Evolutionary conservation across 2,113 vertebrate genomes (phyloP), one percentile per base, ranked within the genome.

Genomic region (Tupaia tana): DNA sequence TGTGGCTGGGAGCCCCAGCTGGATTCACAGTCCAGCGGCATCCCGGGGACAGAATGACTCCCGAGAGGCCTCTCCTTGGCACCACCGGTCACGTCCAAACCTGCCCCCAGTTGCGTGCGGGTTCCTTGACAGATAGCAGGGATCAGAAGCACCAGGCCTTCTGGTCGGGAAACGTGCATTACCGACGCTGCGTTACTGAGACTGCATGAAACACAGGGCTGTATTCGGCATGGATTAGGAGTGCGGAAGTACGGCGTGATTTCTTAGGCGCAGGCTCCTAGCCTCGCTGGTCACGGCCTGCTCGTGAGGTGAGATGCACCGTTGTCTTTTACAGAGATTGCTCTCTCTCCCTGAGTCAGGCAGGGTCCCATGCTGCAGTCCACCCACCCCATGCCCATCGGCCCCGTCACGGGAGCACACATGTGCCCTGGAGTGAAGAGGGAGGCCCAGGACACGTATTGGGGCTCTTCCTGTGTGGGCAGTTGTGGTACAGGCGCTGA

Each of bases 111-210:
- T 66, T 74, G 43, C 25, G 14, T 12, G 13, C 10, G 2, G 2
- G 13, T 79, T 94, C 93, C 27, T 67, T 54, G 89, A 13, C 8
- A 79, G 71, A 74, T 87, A 34, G 34, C 63, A 66, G 86, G 81
- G 63, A 67, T 89, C 58, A 52, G 7, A 66, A 58, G 79, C 9
- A 92, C 20, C 13, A 54, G 34, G 24, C 25, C 20, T 94, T 94
- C 31, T 77, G 56, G 58, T 59, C 67, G 94, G 43, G 31, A 71
- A 34, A 43, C 43, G 63, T 73, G 9, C 15, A 52, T 75, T 81
- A 24, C 54, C 43, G 43, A 4, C 52, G 79, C 13, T 34, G 3
- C 34, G 58, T 73, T 58, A 58, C 34, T 73, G 58, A 43, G 34
- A 64, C 61, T 22, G n/a, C 1, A 2, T 61, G 11, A 56, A 19